phyloP scores from a whole-genome alignment of 2,888 invertebrate genomes.

The Coenonympha glycerion region DNA sequence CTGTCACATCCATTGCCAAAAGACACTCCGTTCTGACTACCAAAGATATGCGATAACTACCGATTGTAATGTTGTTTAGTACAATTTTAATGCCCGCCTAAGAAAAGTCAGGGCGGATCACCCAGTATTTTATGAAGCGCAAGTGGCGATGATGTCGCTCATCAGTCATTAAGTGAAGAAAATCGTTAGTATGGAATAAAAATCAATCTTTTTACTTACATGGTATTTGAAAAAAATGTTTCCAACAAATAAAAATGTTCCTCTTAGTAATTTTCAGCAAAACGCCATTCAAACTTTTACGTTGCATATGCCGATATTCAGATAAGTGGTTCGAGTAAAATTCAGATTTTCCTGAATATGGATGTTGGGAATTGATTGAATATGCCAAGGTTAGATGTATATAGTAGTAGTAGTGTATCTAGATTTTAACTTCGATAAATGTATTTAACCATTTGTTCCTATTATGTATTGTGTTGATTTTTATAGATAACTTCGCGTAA shows the following conservation, averaged over 20 bases:
- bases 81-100: too few relatives aligned
- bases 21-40: neutral
- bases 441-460: too few relatives aligned
- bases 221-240: neutral
- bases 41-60: too few relatives aligned
- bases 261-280: too few relatives aligned
- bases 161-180: too few relatives aligned
- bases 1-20: slow-evolving; percentile 19
- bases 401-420: too few relatives aligned
- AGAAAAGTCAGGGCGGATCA: too few relatives aligned
- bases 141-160: neutral
- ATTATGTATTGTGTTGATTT: too few relatives aligned
- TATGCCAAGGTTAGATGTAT: neutral
- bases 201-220: too few relatives aligned
- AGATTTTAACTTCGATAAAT: too few relatives aligned
- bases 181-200: neutral
- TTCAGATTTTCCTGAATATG: neutral
- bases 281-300: neutral
- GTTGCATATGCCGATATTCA: neutral
- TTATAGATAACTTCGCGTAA: too few relatives aligned
- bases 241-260: neutral
- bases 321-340: neutral
- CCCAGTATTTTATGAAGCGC: neutral
- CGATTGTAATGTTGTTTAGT: slow-evolving; percentile 2
- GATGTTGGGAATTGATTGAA: too few relatives aligned